phyloP scores from a whole-genome alignment of 2,113 vertebrate genomes.

The Echinops telfairi region DNA sequence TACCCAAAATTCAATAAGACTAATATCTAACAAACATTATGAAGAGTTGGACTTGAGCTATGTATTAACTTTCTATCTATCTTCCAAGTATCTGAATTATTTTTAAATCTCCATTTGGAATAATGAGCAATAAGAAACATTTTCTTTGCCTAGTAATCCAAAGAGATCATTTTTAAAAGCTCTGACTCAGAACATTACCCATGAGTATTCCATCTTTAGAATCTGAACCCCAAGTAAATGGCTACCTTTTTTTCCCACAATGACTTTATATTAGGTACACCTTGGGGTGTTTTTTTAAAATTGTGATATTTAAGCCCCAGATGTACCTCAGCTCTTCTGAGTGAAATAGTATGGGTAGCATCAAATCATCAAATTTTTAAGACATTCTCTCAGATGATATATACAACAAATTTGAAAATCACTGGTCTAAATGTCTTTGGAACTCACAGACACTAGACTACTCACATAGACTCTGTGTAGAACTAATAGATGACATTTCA shows the following conservation, averaged over 20 bases:
- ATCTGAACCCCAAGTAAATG: slow-evolving; percentile 5
- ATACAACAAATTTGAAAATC: not conserved
- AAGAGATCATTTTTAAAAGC: not conserved
- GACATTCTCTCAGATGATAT: not conserved
- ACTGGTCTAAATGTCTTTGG: not conserved
- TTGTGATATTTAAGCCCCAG: not conserved
- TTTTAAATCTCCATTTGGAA: slow-evolving; percentile 65
- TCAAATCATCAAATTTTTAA: not conserved
- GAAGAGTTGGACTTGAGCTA: slow-evolving; percentile 61
- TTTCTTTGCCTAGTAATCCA: slow-evolving; percentile 33
- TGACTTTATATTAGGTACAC: not conserved
- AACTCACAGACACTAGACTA: not conserved
- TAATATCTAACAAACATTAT: slow-evolving; percentile 74
- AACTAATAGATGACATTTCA: not conserved
- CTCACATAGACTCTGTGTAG: not conserved
- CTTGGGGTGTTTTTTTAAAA: not conserved
- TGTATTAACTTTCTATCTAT: slow-evolving; percentile 61
- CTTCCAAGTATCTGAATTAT: slow-evolving; percentile 57
- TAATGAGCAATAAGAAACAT: slow-evolving; percentile 40
- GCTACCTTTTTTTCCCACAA: not conserved
- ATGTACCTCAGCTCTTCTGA: not conserved
- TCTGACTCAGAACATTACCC: not conserved
- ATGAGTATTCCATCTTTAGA: not conserved
- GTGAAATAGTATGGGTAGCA: not conserved
- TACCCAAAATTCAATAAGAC: slow-evolving; percentile 68